Evolutionary conservation across 2,797 vertebrate species (phyloP).

Genomic region (Thalassophryne amazonica): DNA sequence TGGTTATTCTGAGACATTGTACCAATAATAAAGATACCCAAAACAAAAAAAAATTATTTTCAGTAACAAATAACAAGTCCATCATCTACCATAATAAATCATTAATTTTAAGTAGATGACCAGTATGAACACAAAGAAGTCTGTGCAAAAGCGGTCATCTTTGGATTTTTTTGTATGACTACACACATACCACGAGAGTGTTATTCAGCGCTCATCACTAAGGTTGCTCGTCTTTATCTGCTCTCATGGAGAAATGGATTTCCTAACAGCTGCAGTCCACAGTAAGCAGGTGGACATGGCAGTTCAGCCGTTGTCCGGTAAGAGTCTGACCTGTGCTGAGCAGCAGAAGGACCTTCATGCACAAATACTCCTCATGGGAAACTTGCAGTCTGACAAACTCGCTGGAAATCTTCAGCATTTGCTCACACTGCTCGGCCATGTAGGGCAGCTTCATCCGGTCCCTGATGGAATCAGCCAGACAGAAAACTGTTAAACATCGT

Average conservation of each 20-base stretch:
- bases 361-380: conserved; percentile 96
- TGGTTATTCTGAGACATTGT: no score
- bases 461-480: conserved; percentile 62
- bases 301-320: neutral
- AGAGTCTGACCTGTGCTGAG: conserved; percentile 89
- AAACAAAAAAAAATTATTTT: no score
- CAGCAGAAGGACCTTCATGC: conserved; percentile 97
- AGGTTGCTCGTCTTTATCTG: no score
- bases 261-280: neutral
- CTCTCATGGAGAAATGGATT: conserved; percentile 3
- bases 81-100: no score
- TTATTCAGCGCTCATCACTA: no score
- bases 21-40: no score
- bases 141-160: no score
- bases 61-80: no score
- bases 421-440: conserved; percentile 94
- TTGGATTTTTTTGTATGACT: no score
- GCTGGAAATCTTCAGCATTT: conserved; percentile 91
- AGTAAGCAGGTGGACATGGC: neutral
- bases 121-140: no score
- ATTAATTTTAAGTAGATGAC: no score
- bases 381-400: conserved; percentile 94
- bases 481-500: neutral
- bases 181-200: no score
- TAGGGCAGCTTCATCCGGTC: conserved; percentile 92